Percentiles rank a stretch among this genome's conserved stretches.
Conservation (phyloP, 2,113 vertebrate genomes). For the Paradoxurus hermaphroditus region DNA sequence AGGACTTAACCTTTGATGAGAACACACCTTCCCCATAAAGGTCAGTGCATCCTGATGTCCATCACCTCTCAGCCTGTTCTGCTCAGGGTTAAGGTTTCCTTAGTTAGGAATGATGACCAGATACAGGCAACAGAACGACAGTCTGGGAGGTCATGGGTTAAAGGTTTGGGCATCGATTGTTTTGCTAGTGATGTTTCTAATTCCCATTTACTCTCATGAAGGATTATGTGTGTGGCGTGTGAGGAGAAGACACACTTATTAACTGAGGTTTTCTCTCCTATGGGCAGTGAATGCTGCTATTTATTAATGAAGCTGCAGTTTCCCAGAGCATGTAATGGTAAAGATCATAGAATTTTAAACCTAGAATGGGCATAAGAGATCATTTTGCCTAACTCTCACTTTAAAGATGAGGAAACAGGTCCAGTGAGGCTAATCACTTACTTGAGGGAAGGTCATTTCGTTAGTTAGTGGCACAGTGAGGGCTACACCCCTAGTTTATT, state of each 20-base stretch:
- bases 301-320: neutral
- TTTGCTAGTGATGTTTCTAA: conserved; percentile 53
- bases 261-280: neutral
- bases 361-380: neutral
- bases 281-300: neutral
- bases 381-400: neutral
- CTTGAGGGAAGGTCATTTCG: conserved; percentile 32
- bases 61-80: neutral
- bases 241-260: neutral
- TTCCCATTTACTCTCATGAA: conserved; percentile 50
- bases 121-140: neutral
- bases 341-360: conserved; percentile 26
- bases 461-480: neutral
- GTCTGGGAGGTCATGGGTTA: neutral
- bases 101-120: neutral
- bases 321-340: neutral
- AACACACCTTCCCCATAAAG: neutral
- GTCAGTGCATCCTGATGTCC: neutral
- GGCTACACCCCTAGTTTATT: neutral
- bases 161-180: conserved; percentile 15
- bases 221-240: neutral
- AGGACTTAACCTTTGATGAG: neutral
- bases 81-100: neutral
- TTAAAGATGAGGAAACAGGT: conserved; percentile 30
- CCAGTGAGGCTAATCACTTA: neutral